These are phyloP conservation scores for Caenorhabditis panamensis DNA, from an alignment of 2,888 invertebrate genomes.

Conservation along the genomic window DNA sequence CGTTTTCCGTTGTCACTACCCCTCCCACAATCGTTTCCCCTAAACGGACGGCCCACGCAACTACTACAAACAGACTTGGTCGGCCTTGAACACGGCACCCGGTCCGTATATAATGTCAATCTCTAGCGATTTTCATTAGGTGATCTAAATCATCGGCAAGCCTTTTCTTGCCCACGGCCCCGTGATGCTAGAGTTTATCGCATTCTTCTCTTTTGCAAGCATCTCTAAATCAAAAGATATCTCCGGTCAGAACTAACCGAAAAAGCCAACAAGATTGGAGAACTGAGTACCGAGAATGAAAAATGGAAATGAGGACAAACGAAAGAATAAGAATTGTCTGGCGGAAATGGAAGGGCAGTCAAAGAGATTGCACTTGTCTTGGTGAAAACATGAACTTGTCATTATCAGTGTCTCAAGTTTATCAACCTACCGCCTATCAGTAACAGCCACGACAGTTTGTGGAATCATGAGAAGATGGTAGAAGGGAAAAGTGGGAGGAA, in stretches of 20 bases:
- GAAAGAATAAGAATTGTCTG: neutral
- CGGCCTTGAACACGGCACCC: conserved; percentile 45
- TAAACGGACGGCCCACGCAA: conserved; percentile 37
- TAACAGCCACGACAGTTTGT: neutral
- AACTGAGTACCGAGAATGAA: neutral
- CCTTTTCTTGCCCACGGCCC: conserved; percentile 3
- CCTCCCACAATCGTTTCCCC: conserved; percentile 9
- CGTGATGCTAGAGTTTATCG: conserved; percentile 26
- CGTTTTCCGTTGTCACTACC: conserved; percentile 19
- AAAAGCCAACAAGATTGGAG: neutral
- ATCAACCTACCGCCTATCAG: neutral
- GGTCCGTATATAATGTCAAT: conserved; percentile 51
- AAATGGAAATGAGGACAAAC: neutral
- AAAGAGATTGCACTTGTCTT: conserved; percentile 30
- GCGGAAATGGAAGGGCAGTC: conserved; percentile 21
- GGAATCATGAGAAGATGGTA: neutral
- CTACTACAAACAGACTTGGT: conserved; percentile 39
- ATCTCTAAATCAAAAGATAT: conserved; percentile 29
- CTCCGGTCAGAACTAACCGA: neutral
- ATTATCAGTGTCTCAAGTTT: neutral
- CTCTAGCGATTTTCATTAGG: conserved; percentile 28
- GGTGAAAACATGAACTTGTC: conserved; percentile 38
- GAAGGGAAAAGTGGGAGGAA: too few relatives aligned
- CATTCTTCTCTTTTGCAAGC: conserved; percentile 5
- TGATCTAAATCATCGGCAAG: conserved; percentile 47